Conservation (phyloP, 2,888 invertebrate genomes). For the Phaedon cochleariae region DNA sequence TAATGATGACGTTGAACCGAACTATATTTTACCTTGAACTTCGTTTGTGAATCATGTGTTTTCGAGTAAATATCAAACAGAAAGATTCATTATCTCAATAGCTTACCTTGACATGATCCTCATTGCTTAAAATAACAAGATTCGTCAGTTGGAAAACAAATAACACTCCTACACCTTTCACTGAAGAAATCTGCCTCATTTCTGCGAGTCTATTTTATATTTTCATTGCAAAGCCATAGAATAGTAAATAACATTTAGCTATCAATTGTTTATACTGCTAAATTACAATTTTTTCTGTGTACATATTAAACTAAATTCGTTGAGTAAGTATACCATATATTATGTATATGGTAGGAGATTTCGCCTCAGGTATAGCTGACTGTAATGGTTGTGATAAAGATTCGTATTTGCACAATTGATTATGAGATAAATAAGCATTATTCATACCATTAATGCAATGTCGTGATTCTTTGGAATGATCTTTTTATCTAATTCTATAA, state of each 20-base stretch:
- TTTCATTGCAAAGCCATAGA: conserved; percentile 5
- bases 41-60: background rate
- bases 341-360: conserved; percentile 14
- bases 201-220: background rate
- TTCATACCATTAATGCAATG: conserved; percentile 18
- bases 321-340: conserved; percentile 23
- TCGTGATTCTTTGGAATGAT: conserved; percentile 1
- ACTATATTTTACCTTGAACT: background rate
- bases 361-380: background rate
- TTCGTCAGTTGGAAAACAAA: background rate
- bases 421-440: conserved; percentile 24
- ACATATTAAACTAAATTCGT: conserved; percentile 25
- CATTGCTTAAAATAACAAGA: background rate
- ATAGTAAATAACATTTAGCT: conserved; percentile 26
- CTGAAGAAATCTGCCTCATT: conserved; percentile 1
- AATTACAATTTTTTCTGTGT: conserved; percentile 34
- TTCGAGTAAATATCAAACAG: background rate
- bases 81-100: background rate
- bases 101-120: conserved; percentile 1
- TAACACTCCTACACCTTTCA: background rate
- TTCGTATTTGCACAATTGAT: conserved; percentile 30
- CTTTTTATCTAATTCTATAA: background rate
- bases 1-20: background rate
- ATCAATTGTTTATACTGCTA: conserved; percentile 36
- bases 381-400: conserved; percentile 10